Conservation (phyloP, 2,113 vertebrate species). For the Formicarius rufipectus region DNA sequence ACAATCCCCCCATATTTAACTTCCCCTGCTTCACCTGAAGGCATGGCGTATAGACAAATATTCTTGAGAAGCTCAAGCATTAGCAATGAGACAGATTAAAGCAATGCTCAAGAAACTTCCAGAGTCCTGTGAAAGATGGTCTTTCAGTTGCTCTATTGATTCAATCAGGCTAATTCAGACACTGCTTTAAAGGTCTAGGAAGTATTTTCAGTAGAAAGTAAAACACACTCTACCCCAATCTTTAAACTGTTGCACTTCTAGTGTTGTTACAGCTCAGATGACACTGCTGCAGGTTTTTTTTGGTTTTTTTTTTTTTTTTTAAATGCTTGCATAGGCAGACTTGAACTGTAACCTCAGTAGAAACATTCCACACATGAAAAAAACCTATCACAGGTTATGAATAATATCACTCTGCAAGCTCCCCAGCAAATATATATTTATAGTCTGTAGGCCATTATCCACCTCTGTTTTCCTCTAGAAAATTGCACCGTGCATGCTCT, state of each 20-base stretch:
- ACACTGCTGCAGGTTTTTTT: background rate
- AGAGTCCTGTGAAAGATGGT: background rate
- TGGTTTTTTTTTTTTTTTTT: background rate
- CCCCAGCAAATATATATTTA: background rate
- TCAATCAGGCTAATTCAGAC: background rate
- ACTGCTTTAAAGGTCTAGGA: background rate
- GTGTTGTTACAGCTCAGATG: background rate
- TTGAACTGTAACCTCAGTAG: background rate
- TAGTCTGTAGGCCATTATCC: background rate
- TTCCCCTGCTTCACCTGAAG: background rate
- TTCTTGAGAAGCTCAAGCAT: background rate
- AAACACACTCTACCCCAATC: background rate
- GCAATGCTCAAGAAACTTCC: background rate
- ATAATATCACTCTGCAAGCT: background rate
- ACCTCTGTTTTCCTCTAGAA: background rate
- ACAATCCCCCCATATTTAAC: background rate
- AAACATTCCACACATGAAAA: background rate
- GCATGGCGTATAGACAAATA: rapidly evolving
- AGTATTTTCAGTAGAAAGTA: background rate
- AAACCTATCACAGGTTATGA: background rate
- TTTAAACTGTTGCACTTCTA: background rate
- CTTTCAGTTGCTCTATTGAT: background rate
- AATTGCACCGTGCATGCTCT: rapidly evolving
- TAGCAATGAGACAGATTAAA: background rate
- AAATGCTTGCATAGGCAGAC: background rate